Conservation (phyloP, 2,113 vertebrate genomes). For the Rhinoderma darwinii region DNA sequence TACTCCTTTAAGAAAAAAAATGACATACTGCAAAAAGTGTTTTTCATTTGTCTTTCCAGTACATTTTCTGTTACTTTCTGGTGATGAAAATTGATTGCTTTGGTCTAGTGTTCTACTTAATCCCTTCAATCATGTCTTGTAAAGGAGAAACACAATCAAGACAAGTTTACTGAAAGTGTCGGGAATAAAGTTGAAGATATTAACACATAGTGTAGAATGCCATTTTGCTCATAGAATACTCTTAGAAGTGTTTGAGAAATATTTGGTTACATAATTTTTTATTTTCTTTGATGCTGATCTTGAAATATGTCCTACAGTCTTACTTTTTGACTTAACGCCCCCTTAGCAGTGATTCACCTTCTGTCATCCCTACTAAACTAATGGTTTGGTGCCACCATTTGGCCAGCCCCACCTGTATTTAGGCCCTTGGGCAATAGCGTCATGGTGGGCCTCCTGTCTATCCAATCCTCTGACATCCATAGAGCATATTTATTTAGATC, state of each 20-base stretch:
- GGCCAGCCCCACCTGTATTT: too few species aligned
- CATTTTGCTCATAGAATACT: neutral
- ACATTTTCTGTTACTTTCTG: neutral
- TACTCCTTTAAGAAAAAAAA: neutral
- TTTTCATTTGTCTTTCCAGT: neutral
- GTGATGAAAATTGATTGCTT: constrained; percentile 16
- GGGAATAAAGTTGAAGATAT: neutral
- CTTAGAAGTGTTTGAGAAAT: neutral
- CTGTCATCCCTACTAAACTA: neutral
- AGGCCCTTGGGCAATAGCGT: too few species aligned
- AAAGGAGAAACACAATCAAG: neutral
- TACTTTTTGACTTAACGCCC: too few species aligned
- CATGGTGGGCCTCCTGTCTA: too few species aligned
- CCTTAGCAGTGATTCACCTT: too few species aligned
- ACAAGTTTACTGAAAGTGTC: neutral
- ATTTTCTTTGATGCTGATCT: neutral
- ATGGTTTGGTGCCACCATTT: neutral
- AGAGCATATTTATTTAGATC: too few species aligned
- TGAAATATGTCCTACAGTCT: neutral
- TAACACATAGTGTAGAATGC: neutral
- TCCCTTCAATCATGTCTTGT: constrained; percentile 18
- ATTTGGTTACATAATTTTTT: neutral
- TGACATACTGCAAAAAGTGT: neutral
- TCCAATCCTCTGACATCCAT: too few species aligned
- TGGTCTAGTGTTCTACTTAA: neutral